Percentiles rank a stretch among this genome's conserved stretches.
These are phyloP conservation scores for Illadopsis cleaveri DNA, from an alignment of 2,113 vertebrate species.

Conservation along the genomic window DNA sequence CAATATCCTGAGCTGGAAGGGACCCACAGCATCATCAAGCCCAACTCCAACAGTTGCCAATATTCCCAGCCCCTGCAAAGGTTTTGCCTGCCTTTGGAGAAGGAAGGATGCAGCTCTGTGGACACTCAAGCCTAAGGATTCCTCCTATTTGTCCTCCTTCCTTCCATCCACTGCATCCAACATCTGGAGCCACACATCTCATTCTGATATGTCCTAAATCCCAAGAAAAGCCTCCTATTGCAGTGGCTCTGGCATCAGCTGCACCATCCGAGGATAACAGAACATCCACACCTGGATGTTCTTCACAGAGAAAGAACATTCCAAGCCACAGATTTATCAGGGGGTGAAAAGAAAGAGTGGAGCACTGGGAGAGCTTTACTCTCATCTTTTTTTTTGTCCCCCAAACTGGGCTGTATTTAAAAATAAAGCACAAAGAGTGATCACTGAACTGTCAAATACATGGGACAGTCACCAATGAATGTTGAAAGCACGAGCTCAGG, in stretches of 20 bases:
- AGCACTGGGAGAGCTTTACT: neutral
- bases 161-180: neutral
- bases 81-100: neutral
- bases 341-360: neutral
- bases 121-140: neutral
- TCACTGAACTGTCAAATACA: neutral
- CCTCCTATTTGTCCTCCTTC: neutral
- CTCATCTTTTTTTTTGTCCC: accelerated
- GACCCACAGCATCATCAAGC: neutral
- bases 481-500: neutral
- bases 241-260: neutral
- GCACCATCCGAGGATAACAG: neutral
- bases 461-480: neutral
- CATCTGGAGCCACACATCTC: neutral
- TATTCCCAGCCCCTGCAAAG: neutral
- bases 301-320: neutral
- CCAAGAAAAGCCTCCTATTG: neutral
- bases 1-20: neutral
- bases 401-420: neutral
- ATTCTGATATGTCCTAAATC: neutral
- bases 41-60: neutral
- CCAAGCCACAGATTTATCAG: neutral
- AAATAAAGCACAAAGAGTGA: neutral
- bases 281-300: neutral
- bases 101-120: neutral